phyloP scores from a whole-genome alignment of 1,140 invertebrate species.

The Zaprionus inermis region DNA sequence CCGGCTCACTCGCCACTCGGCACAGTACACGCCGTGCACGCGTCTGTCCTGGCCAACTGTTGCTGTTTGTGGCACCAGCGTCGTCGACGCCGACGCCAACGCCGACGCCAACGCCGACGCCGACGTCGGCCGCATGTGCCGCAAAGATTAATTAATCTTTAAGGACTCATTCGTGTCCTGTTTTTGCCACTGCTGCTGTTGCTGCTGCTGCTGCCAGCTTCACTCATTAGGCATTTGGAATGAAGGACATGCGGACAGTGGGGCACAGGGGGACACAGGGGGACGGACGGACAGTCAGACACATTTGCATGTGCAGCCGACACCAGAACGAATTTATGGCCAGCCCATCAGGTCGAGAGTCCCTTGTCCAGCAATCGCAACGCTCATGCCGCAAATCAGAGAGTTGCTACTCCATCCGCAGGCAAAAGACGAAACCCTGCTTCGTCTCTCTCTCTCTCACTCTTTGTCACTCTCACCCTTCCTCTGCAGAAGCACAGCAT shows the following conservation, averaged over 20 bases:
- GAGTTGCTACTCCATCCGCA: background rate
- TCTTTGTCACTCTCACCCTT: background rate
- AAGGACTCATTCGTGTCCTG: slow-evolving; percentile 78
- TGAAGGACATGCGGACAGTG: slow-evolving; percentile 26
- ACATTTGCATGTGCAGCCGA: slow-evolving; percentile 72
- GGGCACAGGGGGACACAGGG: background rate
- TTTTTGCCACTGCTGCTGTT: slow-evolving; percentile 32
- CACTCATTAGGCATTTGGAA: slow-evolving; percentile 70
- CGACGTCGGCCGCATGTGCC: slow-evolving; percentile 70
- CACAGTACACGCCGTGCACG: slow-evolving; percentile 22
- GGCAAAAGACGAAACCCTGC: background rate
- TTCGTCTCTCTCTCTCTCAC: background rate
- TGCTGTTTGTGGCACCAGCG: slow-evolving; percentile 41
- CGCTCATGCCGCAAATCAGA: background rate
- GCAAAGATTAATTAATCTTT: slow-evolving; percentile 84
- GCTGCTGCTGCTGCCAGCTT: slow-evolving; percentile 25
- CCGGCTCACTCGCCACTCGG: background rate
- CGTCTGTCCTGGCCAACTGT: slow-evolving; percentile 46
- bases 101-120: background rate
- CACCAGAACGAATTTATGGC: slow-evolving; percentile 72
- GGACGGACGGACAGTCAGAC: slow-evolving; percentile 28
- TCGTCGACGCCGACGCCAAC: slow-evolving; percentile 18
- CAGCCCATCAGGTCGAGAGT: slow-evolving; percentile 2
- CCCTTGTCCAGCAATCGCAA: background rate
- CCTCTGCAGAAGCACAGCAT: background rate